These are phyloP conservation scores for Agelaius phoeniceus DNA, from an alignment of 2,113 vertebrate species.

Conservation along the genomic window DNA sequence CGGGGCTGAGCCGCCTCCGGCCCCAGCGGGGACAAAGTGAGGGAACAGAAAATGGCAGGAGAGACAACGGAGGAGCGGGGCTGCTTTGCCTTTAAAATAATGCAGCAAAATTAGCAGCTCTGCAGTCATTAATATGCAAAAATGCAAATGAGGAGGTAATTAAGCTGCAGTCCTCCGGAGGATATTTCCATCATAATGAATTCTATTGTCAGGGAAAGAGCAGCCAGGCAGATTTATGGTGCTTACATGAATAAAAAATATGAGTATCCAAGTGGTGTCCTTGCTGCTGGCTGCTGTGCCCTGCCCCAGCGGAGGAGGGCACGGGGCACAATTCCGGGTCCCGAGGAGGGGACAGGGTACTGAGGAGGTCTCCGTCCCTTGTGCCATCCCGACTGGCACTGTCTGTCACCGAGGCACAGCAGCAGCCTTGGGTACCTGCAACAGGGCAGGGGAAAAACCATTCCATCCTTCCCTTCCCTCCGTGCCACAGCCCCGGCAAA, in stretches of 20 bases:
- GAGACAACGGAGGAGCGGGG: not conserved
- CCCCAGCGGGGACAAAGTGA: not conserved
- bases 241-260: constrained; percentile 65
- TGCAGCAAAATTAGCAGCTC: constrained; percentile 70
- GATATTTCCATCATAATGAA: constrained; percentile 69
- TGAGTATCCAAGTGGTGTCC: constrained; percentile 5
- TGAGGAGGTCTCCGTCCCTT: not conserved
- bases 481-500: not conserved
- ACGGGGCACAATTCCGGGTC: not conserved
- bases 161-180: constrained; percentile 70
- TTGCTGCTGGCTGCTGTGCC: not conserved
- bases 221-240: constrained; percentile 40
- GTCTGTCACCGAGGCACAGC: not conserved
- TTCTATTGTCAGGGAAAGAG: constrained; percentile 68
- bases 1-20: rapidly evolving
- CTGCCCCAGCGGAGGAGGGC: not conserved
- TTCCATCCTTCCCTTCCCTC: not conserved
- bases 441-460: not conserved
- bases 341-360: not conserved
- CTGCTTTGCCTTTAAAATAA: constrained; percentile 69
- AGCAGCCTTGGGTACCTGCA: not conserved
- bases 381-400: rapidly evolving
- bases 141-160: constrained; percentile 79
- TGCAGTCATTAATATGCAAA: constrained; percentile 78
- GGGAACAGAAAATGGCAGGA: constrained; percentile 5